Conservation (phyloP, 2,113 vertebrate species). For the Diadophis punctatus region DNA sequence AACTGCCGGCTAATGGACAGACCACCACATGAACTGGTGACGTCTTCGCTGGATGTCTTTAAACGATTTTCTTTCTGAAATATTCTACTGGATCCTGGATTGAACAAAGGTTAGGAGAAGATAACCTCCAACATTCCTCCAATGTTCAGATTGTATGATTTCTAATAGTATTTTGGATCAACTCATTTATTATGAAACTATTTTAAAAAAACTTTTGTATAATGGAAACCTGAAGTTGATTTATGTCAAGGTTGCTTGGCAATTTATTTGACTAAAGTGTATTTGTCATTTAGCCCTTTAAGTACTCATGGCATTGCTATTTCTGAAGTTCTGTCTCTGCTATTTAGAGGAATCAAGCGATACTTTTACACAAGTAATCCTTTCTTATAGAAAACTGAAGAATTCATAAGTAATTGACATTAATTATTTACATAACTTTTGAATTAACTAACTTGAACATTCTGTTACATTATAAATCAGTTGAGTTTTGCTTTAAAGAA, state of each 20-base stretch:
- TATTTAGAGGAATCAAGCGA: neutral
- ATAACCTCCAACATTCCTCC: neutral
- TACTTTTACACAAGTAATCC: neutral
- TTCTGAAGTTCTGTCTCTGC: neutral
- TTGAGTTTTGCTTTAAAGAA: neutral
- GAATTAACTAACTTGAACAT: neutral
- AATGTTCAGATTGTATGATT: neutral
- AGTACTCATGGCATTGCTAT: neutral
- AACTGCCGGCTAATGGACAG: neutral
- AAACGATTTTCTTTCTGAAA: neutral
- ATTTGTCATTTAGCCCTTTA: neutral
- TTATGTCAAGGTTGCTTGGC: neutral
- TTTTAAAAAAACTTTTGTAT: neutral
- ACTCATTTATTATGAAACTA: neutral
- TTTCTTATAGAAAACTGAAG: neutral
- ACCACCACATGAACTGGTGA: neutral
- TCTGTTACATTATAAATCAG: neutral
- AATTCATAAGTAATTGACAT: neutral
- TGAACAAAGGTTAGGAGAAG: neutral
- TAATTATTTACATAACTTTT: neutral
- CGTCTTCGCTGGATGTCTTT: neutral
- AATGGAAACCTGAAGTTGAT: neutral
- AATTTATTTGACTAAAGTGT: neutral
- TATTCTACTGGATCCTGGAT: neutral
- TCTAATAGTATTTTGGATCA: neutral